Evolutionary conservation across 2,113 vertebrate genomes (phyloP).

Genomic region (Gambusia affinis): DNA sequence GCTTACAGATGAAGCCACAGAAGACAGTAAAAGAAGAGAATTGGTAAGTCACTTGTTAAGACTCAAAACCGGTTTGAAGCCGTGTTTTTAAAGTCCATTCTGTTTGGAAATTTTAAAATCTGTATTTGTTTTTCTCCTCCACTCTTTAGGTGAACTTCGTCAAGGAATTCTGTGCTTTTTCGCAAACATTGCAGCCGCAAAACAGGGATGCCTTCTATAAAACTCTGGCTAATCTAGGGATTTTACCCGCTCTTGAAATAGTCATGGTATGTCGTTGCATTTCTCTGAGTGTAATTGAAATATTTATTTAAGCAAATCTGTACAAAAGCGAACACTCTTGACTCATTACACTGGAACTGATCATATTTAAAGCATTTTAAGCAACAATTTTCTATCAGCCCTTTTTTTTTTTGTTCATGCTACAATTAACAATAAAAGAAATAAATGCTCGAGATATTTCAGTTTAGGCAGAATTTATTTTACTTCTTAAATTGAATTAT

Average conservation of each 20-base stretch:
- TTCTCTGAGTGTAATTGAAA: not conserved
- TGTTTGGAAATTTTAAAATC: not conserved
- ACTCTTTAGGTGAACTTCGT: conserved; percentile 94
- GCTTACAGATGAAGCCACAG: conserved; percentile 96
- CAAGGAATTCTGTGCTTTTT: conserved; percentile 99
- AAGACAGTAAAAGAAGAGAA: conserved; percentile 94
- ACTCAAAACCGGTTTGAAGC: not conserved
- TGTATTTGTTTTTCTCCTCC: not conserved
- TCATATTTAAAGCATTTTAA: not conserved
- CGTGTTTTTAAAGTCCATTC: not conserved
- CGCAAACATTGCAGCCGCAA: conserved; percentile 97
- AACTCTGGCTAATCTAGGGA: conserved; percentile 95
- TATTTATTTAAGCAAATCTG: not conserved
- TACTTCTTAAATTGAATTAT: too few species aligned
- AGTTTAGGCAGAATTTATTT: too few species aligned
- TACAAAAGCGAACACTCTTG: not conserved
- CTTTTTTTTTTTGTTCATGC: too few species aligned
- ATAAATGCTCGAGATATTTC: too few species aligned
- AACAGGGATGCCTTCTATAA: conserved; percentile 99
- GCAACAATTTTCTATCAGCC: too few species aligned
- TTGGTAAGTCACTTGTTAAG: conserved; percentile 80
- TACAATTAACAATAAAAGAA: too few species aligned
- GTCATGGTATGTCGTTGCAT: conserved; percentile 87
- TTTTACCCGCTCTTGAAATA: conserved; percentile 97
- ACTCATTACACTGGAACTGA: not conserved